Base-by-base conservation (phyloP, 2,888 invertebrate species). In the Drosophila longiperda region DNA sequence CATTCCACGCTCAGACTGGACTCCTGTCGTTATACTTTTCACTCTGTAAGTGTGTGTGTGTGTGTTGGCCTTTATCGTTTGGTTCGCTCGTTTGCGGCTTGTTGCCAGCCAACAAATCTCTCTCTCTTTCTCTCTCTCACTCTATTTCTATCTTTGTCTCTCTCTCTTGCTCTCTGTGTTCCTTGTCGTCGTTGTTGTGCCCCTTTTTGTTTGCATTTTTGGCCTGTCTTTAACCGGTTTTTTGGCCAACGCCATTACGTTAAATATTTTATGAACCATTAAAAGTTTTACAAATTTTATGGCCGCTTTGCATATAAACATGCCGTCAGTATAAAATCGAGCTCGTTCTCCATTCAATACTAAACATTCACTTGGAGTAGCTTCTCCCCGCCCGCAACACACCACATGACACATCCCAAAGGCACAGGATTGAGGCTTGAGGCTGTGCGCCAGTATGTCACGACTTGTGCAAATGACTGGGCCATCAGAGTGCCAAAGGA, bases 241-340 rank as follows among this genome's bases (percentile, higher is more conserved):
- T 87, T 66, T 80, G 82, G 83, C 62, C 65, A 55, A 34, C 34
- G 70, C 79, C 90, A 90, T 90, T 87, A 87, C 74, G 85, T 90
- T 90, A 89, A 90, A 87, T 87, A 90, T 87, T 87, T 90, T 87
- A 87, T 87, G 87, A 87, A 85, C 90, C 89, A 90, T 87, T 87
- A 87, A 87, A 87, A 90, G 90, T 87, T 87, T 89, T 89, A 77
- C 89, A 90, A 87, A 90, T 87, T 87, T 87, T 87, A 87, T 87
- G 80, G 87, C 83, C 87, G 90, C 85, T 90, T 87, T 87, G 89
- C 90, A 87, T 87, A 90, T 73, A 76, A 69, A 72, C 61, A 82
- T 67, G 60, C 49, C 49, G 57, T 60, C 64, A 61, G 61, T 60
- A 62, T 67, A 69, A 55, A 63, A 80, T 68, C 83, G 66, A 75